phyloP scores from a whole-genome alignment of 2,888 invertebrate genomes.

The Mimas tiliae region DNA sequence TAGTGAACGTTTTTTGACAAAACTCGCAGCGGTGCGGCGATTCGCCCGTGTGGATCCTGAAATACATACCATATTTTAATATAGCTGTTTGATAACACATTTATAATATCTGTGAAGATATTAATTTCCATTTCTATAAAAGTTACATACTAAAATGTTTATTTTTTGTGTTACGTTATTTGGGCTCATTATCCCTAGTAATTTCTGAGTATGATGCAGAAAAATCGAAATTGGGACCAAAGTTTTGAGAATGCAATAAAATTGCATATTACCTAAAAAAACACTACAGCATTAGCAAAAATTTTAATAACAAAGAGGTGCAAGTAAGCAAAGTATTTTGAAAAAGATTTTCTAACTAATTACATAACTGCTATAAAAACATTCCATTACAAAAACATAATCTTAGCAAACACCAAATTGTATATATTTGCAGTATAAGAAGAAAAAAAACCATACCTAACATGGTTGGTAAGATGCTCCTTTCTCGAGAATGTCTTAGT shows the following conservation, averaged over 20 bases:
- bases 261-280: background rate
- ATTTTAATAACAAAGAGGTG: background rate
- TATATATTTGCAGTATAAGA: background rate
- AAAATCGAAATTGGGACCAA: background rate
- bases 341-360: background rate
- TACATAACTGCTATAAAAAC: background rate
- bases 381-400: constrained; percentile 2
- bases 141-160: background rate
- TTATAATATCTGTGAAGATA: constrained; percentile 21
- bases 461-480: constrained; percentile 89
- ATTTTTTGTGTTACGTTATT: background rate
- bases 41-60: constrained; percentile 86
- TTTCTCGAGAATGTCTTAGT: constrained; percentile 90
- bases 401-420: background rate
- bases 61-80: constrained; percentile 21
- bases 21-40: constrained; percentile 91
- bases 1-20: constrained; percentile 89
- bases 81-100: constrained; percentile 27
- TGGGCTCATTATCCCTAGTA: too few relatives aligned
- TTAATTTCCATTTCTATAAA: background rate
- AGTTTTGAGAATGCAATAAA: background rate
- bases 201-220: background rate
- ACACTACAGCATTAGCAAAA: constrained; percentile 14
- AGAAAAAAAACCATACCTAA: constrained; percentile 61
- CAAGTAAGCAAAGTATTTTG: constrained; percentile 1